Conservation (phyloP, 2,113 vertebrate genomes). For the Lipotes vexillifer region DNA sequence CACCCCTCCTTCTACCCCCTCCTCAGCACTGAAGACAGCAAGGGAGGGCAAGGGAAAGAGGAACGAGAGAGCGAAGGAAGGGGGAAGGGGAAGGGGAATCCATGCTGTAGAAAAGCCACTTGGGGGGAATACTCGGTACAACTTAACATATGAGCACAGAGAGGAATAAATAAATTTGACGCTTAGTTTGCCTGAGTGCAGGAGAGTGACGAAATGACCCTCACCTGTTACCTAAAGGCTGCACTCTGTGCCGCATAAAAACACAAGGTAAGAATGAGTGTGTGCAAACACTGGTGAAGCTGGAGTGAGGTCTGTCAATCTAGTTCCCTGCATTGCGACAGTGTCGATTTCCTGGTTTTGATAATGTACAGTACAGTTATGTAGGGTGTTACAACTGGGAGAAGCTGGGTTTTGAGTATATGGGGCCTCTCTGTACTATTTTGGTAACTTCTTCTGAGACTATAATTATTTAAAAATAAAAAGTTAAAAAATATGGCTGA, state of each 20-base stretch:
- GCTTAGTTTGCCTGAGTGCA: not conserved
- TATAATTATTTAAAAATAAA: not conserved
- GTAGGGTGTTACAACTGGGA: not conserved
- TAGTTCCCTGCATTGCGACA: not conserved
- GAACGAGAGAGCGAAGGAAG: not conserved
- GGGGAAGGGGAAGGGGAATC: not conserved
- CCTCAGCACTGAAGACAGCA: not conserved
- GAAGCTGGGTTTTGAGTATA: not conserved
- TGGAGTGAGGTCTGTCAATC: not conserved
- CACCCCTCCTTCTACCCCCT: not conserved
- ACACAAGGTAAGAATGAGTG: not conserved
- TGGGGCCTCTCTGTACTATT: not conserved
- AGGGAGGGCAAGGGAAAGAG: not conserved
- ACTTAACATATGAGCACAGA: not conserved
- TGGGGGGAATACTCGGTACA: not conserved
- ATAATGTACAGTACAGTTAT: not conserved
- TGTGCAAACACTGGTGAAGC: not conserved
- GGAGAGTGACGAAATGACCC: not conserved
- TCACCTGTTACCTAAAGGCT: not conserved
- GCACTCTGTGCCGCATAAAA: not conserved
- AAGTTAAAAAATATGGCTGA: not conserved
- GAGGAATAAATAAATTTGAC: not conserved
- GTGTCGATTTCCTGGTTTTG: not conserved
- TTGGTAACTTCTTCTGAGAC: conserved; percentile 6
- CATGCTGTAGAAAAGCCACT: not conserved